Percentiles rank a stretch among this genome's conserved stretches.
These are phyloP conservation scores for Aleadryas rufinucha DNA, from an alignment of 2,113 vertebrate genomes.

Conservation along the genomic window DNA sequence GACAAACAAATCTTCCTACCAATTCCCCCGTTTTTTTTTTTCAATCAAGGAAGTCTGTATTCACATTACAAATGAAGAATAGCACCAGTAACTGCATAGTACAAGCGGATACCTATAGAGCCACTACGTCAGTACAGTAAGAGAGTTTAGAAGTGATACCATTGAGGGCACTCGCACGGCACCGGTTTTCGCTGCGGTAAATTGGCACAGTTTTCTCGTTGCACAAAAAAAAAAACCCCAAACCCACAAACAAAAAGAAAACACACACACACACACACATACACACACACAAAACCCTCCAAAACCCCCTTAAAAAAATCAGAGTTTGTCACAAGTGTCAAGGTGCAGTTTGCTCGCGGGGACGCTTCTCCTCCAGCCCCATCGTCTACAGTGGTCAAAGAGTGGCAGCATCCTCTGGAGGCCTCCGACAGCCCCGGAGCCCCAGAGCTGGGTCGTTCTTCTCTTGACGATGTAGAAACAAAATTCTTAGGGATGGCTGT, in stretches of 20 bases:
- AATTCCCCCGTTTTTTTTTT: slow-evolving; percentile 69
- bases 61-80: slow-evolving; percentile 93
- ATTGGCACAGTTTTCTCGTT: slow-evolving; percentile 65
- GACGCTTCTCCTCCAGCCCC: slow-evolving; percentile 13
- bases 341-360: slow-evolving; percentile 53
- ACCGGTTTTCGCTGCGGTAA: slow-evolving; percentile 60
- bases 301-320: background rate
- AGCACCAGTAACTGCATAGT: slow-evolving; percentile 92
- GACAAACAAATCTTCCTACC: slow-evolving; percentile 72
- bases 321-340: slow-evolving; percentile 53
- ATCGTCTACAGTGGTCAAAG: slow-evolving; percentile 49
- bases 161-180: slow-evolving; percentile 57
- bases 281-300: background rate
- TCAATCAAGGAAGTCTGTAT: slow-evolving; percentile 81
- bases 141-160: slow-evolving; percentile 70
- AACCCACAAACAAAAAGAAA: background rate
- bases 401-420: slow-evolving; percentile 6
- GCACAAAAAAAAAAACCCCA: background rate
- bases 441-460: background rate
- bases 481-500: slow-evolving; percentile 30
- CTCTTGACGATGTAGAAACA: slow-evolving; percentile 11
- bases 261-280: fast-evolving
- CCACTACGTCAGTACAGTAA: slow-evolving; percentile 82
- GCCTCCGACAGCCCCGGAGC: background rate
- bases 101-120: slow-evolving; percentile 79